phyloP scores from a whole-genome alignment of 1,140 invertebrate species.

The Drosophila suzukii region DNA sequence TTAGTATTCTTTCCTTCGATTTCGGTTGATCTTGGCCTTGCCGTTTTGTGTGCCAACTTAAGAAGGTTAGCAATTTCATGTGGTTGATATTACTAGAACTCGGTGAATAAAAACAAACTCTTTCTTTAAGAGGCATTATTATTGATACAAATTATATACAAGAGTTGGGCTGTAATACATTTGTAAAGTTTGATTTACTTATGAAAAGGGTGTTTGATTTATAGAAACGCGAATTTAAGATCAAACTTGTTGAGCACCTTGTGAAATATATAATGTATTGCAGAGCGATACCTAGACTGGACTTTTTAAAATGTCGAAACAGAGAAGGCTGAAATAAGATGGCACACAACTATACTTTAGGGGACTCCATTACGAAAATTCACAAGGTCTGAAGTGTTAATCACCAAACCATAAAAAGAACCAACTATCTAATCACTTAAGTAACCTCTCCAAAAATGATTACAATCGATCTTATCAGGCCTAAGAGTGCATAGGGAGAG shows the following conservation, averaged over 20 bases:
- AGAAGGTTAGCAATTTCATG: slow-evolving; percentile 13
- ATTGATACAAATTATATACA: no score
- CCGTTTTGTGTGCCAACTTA: neutral
- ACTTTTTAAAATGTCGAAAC: no score
- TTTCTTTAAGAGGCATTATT: no score
- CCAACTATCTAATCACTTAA: slow-evolving; percentile 20
- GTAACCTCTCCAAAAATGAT: slow-evolving; percentile 4
- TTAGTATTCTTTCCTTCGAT: slow-evolving; percentile 7
- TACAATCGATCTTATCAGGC: neutral
- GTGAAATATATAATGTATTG: no score
- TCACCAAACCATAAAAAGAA: slow-evolving; percentile 1
- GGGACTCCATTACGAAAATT: neutral
- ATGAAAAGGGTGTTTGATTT: no score
- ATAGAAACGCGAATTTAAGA: no score
- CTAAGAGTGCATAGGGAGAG: neutral
- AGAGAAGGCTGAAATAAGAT: neutral
- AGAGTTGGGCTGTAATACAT: no score
- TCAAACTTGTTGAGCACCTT: no score
- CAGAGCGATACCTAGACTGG: no score
- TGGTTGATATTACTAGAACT: neutral
- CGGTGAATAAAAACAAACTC: no score
- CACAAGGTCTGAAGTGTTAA: slow-evolving; percentile 8
- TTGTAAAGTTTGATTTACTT: no score
- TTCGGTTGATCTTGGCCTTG: slow-evolving; percentile 2
- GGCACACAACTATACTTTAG: neutral